Percentiles rank a stretch among this genome's conserved stretches.
phyloP scores from a whole-genome alignment of 2,113 vertebrate genomes.

The Spea multiplicata region DNA sequence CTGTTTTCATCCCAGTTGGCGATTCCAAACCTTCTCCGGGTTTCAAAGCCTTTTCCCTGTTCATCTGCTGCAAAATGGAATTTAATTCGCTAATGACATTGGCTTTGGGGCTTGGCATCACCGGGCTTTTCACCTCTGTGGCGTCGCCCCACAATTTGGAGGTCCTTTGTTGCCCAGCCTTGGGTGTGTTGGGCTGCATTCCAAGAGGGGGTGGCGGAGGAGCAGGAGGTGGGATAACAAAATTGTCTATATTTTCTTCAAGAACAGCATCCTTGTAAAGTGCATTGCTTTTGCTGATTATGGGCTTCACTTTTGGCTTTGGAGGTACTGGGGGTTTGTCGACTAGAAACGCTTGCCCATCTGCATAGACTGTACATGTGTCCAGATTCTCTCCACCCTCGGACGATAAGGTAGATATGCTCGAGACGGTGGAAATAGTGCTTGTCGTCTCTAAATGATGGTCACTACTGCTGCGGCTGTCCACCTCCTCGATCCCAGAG shows the following conservation, averaged over 20 bases:
- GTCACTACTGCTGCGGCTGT: slow-evolving; percentile 90
- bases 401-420: slow-evolving; percentile 94
- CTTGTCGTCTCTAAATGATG: slow-evolving; percentile 95
- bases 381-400: slow-evolving; percentile 88
- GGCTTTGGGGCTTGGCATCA: slow-evolving; percentile 87
- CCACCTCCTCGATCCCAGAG: slow-evolving; percentile 91
- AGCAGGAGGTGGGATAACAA: slow-evolving; percentile 77
- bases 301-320: slow-evolving; percentile 93
- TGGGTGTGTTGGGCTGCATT: slow-evolving; percentile 67
- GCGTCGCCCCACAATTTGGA: slow-evolving; percentile 91
- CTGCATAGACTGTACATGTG: slow-evolving; percentile 88
- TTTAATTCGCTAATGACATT: slow-evolving; percentile 94
- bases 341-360: slow-evolving; percentile 85
- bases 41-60: slow-evolving; percentile 84
- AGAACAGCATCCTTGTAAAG: slow-evolving; percentile 86
- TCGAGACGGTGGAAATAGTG: slow-evolving; percentile 92
- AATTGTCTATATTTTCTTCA: slow-evolving; percentile 83
- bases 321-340: slow-evolving; percentile 95
- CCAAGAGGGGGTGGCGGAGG: slow-evolving; percentile 70
- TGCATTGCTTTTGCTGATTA: slow-evolving; percentile 85
- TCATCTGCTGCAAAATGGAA: slow-evolving; percentile 95
- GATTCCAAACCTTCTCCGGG: slow-evolving; percentile 82
- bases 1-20: slow-evolving; percentile 73
- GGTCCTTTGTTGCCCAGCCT: slow-evolving; percentile 82
- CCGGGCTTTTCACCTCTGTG: slow-evolving; percentile 80